These are phyloP conservation scores for Holothuria glaberrima DNA, from an alignment of 35 echinoderm and acorn worm species.

Conservation along the genomic window DNA sequence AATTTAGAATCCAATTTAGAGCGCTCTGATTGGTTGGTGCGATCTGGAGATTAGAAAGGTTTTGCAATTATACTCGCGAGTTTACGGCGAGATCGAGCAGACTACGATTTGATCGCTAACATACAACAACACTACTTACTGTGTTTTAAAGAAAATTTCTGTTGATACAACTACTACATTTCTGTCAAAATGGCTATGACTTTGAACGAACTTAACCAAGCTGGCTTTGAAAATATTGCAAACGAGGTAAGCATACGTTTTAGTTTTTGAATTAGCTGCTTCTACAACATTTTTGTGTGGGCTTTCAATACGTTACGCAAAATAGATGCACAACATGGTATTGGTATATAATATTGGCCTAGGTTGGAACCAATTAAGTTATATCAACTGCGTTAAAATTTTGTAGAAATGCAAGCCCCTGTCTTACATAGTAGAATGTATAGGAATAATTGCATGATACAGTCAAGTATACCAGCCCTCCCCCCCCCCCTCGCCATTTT, in stretches of 20 bases:
- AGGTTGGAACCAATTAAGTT: no score
- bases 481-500: no score
- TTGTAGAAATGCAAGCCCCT: no score
- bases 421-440: no score
- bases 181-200: slow-evolving; percentile 50
- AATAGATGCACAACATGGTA: no score
- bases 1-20: slow-evolving; percentile 33
- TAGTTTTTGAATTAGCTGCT: not conserved
- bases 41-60: not conserved
- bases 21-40: slow-evolving; percentile 39
- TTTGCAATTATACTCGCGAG: slow-evolving; percentile 38
- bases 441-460: no score
- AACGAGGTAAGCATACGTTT: slow-evolving; percentile 36
- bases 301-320: no score
- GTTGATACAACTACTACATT: not conserved
- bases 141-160: not conserved
- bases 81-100: not conserved
- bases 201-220: slow-evolving; percentile 53
- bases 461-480: no score
- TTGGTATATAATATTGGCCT: no score
- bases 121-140: slow-evolving; percentile 7
- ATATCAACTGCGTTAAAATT: no score
- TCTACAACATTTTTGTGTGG: not conserved
- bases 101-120: not conserved
- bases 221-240: slow-evolving; percentile 52